Evolutionary conservation across 2,888 invertebrate species (phyloP).

Genomic region (Agrochola macilenta): DNA sequence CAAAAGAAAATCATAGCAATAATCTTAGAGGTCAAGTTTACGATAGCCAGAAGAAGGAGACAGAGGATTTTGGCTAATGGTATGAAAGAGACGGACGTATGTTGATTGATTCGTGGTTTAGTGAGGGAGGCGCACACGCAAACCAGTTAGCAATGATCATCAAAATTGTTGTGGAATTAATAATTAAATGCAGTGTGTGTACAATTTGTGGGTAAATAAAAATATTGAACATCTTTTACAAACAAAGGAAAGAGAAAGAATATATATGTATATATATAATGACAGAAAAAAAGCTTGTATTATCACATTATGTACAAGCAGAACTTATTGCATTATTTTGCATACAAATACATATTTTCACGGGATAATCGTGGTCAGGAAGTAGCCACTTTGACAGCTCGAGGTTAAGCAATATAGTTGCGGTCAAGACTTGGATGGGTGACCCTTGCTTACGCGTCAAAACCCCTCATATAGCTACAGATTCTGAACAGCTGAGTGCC

Average conservation of each 20-base stretch:
- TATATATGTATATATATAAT: neutral
- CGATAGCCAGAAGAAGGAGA: conserved; percentile 76
- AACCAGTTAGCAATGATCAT: conserved; percentile 80
- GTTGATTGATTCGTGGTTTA: conserved; percentile 60
- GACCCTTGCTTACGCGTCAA: neutral
- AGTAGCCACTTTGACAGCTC: neutral
- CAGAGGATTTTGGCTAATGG: conserved; percentile 45
- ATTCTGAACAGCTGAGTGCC: neutral
- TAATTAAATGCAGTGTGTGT: conserved; percentile 59
- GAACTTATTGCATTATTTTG: neutral
- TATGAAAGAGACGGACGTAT: conserved; percentile 69
- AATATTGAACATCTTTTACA: conserved; percentile 2
- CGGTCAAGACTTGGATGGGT: neutral
- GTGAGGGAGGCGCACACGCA: conserved; percentile 72
- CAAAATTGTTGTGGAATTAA: conserved; percentile 69
- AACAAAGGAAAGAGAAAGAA: neutral
- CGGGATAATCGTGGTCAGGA: neutral
- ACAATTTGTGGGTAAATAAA: conserved; percentile 6
- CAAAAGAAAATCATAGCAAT: conserved; percentile 76
- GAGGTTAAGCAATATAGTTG: conserved; percentile 17
- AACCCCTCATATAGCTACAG: too few species aligned
- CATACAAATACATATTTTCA: neutral
- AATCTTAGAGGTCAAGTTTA: conserved; percentile 85
- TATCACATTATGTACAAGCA: neutral
- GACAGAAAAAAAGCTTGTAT: neutral